These are phyloP conservation scores for Leucoraja ocellata DNA, from an alignment of 2,797 vertebrate genomes.

Conservation along the genomic window DNA sequence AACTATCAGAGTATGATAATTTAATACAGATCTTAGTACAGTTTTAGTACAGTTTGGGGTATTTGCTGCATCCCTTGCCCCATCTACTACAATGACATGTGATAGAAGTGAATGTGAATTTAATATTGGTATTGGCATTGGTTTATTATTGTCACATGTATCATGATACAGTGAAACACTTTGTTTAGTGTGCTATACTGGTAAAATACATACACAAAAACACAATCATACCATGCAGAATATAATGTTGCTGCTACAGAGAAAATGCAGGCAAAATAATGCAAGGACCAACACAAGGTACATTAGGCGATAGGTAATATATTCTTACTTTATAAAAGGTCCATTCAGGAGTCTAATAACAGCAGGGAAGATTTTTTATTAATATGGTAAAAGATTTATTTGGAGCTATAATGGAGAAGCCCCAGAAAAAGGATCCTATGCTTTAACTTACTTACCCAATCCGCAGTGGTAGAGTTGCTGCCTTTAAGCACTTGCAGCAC, in stretches of 20 bases:
- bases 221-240: no score
- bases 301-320: no score
- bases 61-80: neutral
- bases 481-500: no score
- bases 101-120: neutral
- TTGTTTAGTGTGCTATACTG: no score
- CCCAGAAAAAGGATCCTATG: neutral
- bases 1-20: neutral
- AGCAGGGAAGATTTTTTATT: neutral
- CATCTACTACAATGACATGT: neutral
- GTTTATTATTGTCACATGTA: no score
- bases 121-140: neutral
- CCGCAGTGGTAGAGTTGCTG: neutral
- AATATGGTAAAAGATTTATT: neutral
- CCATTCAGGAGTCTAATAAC: no score
- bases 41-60: neutral
- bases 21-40: neutral
- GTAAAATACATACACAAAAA: no score
- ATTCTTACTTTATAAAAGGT: no score
- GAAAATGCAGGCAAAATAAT: no score
- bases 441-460: neutral
- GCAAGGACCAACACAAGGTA: no score
- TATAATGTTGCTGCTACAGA: no score
- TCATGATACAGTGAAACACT: no score
- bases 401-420: neutral